Conservation (phyloP, 1,140 invertebrate genomes). For the Psilanteris sp. region DNA sequence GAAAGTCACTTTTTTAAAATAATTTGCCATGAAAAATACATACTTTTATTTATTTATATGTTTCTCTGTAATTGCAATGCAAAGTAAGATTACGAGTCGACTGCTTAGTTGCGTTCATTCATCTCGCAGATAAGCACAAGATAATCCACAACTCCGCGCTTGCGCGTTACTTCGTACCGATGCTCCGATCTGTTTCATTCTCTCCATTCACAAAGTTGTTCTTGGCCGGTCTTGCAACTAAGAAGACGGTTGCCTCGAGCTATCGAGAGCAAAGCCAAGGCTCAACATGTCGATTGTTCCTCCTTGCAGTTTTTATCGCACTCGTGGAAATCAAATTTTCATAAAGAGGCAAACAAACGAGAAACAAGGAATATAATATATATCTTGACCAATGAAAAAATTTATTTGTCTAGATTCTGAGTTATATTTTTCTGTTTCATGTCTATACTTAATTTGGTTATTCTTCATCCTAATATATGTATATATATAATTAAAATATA, state of each 20-base stretch:
- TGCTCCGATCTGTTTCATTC: slow-evolving; percentile 1
- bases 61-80: not conserved
- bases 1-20: too few species aligned
- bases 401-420: slow-evolving; percentile 35
- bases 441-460: too few species aligned
- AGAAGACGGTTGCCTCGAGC: slow-evolving; percentile 40
- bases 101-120: slow-evolving; percentile 68
- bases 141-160: slow-evolving; percentile 69
- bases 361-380: slow-evolving; percentile 30
- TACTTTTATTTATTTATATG: slow-evolving; percentile 8
- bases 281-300: slow-evolving; percentile 55
- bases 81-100: slow-evolving; percentile 23
- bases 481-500: too few species aligned
- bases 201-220: slow-evolving; percentile 59
- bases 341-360: slow-evolving; percentile 38
- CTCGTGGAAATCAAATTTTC: slow-evolving; percentile 46
- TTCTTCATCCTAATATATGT: too few species aligned
- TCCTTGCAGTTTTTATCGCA: slow-evolving; percentile 30
- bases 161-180: slow-evolving; percentile 26
- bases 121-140: slow-evolving; percentile 68
- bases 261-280: slow-evolving; percentile 46
- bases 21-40: too few species aligned
- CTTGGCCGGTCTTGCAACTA: slow-evolving; percentile 18
- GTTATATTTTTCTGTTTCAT: slow-evolving; percentile 15
- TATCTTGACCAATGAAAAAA: slow-evolving; percentile 25